Conservation (phyloP, 1,140 invertebrate species). For the Trichonephila clavata region DNA sequence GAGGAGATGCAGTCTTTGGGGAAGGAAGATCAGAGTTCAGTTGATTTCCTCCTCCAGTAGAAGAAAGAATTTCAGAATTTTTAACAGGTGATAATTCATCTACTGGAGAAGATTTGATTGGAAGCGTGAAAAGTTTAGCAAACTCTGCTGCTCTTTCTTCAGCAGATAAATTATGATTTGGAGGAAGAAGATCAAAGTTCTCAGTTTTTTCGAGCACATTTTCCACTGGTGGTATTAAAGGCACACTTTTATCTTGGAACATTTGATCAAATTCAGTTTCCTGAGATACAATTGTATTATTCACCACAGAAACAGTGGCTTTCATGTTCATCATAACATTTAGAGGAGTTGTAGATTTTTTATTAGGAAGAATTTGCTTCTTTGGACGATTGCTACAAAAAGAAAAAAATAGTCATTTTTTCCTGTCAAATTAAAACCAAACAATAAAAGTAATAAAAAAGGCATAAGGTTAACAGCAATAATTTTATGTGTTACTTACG, state of each 20-base stretch:
- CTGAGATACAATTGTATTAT: conserved; percentile 71
- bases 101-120: conserved; percentile 21
- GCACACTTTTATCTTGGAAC: conserved; percentile 72
- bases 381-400: conserved; percentile 78
- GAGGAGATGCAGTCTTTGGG: conserved; percentile 36
- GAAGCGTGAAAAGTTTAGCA: conserved; percentile 67
- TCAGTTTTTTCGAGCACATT: conserved; percentile 56
- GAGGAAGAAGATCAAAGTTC: conserved; percentile 12
- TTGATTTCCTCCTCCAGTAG: neutral
- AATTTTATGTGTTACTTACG: conserved; percentile 71
- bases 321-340: conserved; percentile 56
- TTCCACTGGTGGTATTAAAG: conserved; percentile 64
- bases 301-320: conserved; percentile 59
- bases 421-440: neutral
- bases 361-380: conserved; percentile 75
- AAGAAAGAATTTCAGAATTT: conserved; percentile 14
- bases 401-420: neutral
- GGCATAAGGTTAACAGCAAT: neutral
- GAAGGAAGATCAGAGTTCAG: neutral
- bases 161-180: conserved; percentile 41
- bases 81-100: conserved; percentile 34
- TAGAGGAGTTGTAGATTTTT: conserved; percentile 31
- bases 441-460: conserved; percentile 13
- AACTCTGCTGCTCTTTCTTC: conserved; percentile 65
- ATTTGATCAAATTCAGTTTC: conserved; percentile 68